phyloP scores from a whole-genome alignment of 2,888 invertebrate genomes.

The Melieria picta region DNA sequence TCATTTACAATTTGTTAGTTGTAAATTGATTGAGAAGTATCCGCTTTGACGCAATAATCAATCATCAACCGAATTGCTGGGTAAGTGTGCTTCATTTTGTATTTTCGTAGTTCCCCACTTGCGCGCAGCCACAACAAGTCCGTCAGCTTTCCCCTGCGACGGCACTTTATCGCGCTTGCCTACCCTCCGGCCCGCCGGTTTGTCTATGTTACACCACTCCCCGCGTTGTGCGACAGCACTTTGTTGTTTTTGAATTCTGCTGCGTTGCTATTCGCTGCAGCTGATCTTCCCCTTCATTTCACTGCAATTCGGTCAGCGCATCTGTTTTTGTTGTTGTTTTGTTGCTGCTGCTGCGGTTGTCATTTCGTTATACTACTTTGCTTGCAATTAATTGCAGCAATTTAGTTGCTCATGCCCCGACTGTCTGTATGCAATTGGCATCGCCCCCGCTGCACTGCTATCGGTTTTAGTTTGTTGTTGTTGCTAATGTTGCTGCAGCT shows the following conservation, averaged over 20 bases:
- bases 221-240: too few relatives aligned
- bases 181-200: too few relatives aligned
- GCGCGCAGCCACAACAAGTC: too few relatives aligned
- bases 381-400: slow-evolving; percentile 52
- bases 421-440: neutral
- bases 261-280: neutral
- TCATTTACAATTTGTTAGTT: neutral
- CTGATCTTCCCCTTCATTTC: neutral
- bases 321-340: neutral
- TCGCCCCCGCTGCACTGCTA: neutral
- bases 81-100: slow-evolving; percentile 11
- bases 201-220: too few relatives aligned
- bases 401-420: slow-evolving; percentile 44
- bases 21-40: too few relatives aligned
- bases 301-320: neutral
- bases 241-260: neutral
- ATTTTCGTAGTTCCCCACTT: too few relatives aligned
- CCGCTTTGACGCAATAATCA: neutral
- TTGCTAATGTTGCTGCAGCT: neutral
- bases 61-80: slow-evolving; percentile 12
- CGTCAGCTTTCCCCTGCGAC: too few relatives aligned
- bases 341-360: neutral
- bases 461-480: neutral
- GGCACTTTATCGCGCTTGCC: too few relatives aligned
- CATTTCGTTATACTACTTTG: slow-evolving; percentile 29